Percentiles rank a stretch among this genome's conserved stretches.
Evolutionary conservation across 2,888 invertebrate species (phyloP).

Genomic region (Amphipoea lucens): DNA sequence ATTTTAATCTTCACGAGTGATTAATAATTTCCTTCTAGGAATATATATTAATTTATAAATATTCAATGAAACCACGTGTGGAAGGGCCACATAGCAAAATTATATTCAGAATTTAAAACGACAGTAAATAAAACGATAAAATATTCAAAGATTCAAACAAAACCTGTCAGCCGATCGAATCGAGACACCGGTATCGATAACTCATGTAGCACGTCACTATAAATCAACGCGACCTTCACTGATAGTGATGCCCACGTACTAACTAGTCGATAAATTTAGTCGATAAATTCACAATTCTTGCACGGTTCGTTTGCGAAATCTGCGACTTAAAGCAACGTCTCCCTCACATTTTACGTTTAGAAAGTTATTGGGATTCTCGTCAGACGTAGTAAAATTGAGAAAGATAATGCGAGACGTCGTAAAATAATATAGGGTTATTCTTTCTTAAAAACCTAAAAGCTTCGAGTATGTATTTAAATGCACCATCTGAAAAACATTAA

Average conservation of each 20-base stretch:
- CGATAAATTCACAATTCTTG: conserved; percentile 74
- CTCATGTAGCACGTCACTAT: conserved; percentile 86
- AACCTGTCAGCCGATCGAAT: conserved; percentile 68
- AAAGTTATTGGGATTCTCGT: conserved; percentile 65
- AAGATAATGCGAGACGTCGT: conserved; percentile 49
- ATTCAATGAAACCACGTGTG: conserved; percentile 37
- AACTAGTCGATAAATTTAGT: conserved; percentile 86
- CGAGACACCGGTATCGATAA: conserved; percentile 85
- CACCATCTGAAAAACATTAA: neutral
- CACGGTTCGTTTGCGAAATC: conserved; percentile 75
- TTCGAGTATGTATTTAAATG: neutral
- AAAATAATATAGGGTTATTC: conserved; percentile 42
- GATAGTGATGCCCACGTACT: conserved; percentile 89
- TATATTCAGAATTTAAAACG: conserved; percentile 66
- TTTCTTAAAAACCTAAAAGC: conserved; percentile 6
- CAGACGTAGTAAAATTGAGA: conserved; percentile 47
- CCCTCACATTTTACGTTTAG: conserved; percentile 65
- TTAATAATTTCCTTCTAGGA: conserved; percentile 7
- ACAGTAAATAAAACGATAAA: conserved; percentile 64
- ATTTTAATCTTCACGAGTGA: neutral
- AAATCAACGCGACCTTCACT: conserved; percentile 85
- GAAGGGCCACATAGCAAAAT: conserved; percentile 38
- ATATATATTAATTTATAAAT: conserved; percentile 33
- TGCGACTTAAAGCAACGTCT: conserved; percentile 59
- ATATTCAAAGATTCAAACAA: conserved; percentile 69